A percentile compares a stretch with the other conserved stretches of the same genome.
phyloP scores from a whole-genome alignment of 2,888 invertebrate species.

The Megalurothrips usitatus region DNA sequence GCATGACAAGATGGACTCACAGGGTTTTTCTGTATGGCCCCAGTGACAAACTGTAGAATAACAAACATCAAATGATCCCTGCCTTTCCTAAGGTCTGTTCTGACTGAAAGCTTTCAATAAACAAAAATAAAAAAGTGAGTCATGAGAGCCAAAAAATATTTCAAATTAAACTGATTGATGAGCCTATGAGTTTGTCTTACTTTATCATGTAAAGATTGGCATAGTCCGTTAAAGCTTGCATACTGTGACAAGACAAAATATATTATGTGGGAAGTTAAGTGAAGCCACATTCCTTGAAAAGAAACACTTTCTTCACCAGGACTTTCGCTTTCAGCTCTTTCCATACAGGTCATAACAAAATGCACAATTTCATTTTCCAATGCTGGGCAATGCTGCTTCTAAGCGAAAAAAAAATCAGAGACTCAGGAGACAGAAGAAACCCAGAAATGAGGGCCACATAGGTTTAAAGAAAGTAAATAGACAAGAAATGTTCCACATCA shows the following conservation, averaged over 20 bases:
- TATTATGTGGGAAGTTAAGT: conserved; percentile 88
- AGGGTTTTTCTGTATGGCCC: conserved; percentile 91
- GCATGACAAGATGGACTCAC: conserved; percentile 48
- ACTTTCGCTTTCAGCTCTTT: conserved; percentile 67
- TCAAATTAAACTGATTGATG: neutral
- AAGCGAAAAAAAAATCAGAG: conserved; percentile 34
- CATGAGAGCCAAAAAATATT: neutral
- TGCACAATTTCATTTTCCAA: conserved; percentile 91
- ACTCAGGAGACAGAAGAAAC: no score
- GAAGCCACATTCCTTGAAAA: conserved; percentile 74
- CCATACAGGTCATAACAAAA: conserved; percentile 86
- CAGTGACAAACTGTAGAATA: conserved; percentile 92
- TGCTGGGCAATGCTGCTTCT: conserved; percentile 80
- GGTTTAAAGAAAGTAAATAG: conserved; percentile 28
- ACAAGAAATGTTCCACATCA: conserved; percentile 17
- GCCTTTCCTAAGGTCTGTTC: conserved; percentile 74
- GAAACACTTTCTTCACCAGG: conserved; percentile 46
- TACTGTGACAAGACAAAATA: conserved; percentile 93
- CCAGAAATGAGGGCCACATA: conserved; percentile 27
- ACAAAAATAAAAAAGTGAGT: conserved; percentile 28
- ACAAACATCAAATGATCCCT: conserved; percentile 99
- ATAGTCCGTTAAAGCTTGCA: conserved; percentile 88
- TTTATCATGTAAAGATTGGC: conserved; percentile 81
- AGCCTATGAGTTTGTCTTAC: conserved; percentile 44
- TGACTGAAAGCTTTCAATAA: conserved; percentile 58